A percentile compares a stretch with the other conserved stretches of the same genome.
Conservation (phyloP, 2,113 vertebrate genomes). For the Hepsetus odoe region DNA sequence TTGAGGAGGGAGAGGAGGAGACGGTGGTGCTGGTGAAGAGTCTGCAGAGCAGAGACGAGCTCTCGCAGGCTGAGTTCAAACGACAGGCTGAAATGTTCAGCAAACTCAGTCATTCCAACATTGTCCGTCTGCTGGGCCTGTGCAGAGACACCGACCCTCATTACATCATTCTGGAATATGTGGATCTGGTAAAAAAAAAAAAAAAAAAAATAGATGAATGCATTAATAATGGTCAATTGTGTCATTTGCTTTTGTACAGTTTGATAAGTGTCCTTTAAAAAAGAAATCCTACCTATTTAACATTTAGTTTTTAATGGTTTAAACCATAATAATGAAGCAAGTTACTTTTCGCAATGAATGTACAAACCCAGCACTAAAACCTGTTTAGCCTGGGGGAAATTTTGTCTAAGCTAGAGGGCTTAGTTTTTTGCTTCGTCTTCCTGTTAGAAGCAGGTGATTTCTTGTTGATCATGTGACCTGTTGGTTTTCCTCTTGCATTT, state of each 20-base stretch:
- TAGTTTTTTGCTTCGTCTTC: background rate
- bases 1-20: constrained; percentile 82
- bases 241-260: too few species aligned
- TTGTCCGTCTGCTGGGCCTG: constrained; percentile 88
- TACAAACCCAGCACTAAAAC: background rate
- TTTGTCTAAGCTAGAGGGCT: background rate
- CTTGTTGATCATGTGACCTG: background rate
- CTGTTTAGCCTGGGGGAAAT: background rate
- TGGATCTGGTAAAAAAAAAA: constrained; percentile 85
- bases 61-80: constrained; percentile 89
- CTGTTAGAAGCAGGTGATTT: background rate
- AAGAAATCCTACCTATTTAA: too few species aligned
- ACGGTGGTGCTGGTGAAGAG: constrained; percentile 92
- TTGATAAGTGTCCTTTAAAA: too few species aligned
- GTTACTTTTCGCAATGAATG: background rate
- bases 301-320: too few species aligned
- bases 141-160: constrained; percentile 89
- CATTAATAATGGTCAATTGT: background rate
- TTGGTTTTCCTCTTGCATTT: background rate
- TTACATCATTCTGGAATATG: constrained; percentile 95
- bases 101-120: constrained; percentile 87
- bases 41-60: constrained; percentile 88
- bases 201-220: too few species aligned
- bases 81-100: constrained; percentile 95
- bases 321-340: too few species aligned